Base-by-base conservation (phyloP, 2,888 invertebrate species). In the Octonoba sinensis region DNA sequence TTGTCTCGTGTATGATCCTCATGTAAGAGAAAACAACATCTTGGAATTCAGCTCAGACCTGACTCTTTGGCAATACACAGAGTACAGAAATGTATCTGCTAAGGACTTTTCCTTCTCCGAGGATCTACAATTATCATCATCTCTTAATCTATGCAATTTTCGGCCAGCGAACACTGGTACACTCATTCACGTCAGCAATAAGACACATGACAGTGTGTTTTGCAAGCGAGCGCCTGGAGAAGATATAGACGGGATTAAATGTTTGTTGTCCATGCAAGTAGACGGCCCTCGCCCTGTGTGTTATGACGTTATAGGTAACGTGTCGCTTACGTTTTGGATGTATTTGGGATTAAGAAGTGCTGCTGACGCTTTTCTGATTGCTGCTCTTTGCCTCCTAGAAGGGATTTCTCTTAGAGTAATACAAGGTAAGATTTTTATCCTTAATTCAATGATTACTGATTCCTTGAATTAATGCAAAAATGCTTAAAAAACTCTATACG, bases 311-410 rank as follows among this genome's bases (percentile, higher is more conserved):
- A 69, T 83, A 3, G 94, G 93, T 22, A 92, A 93, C 87, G 92
- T 93, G 13, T 89, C 90, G 24, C 89, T 91, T 59, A 93, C 93
- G 0, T 92, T 94, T 87, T 93, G 93, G 91, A 90, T 90, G 59
- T 95, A 95, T 87, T 89, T 93, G 54, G 87, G 92, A 13, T 56
- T 87, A 15, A 84, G 93, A 86, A 91, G 93, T 36, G 87, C 94
- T 74, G 93, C 93, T 0, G 95, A 95, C 86, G 92, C 94, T 64
- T 94, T 94, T 88, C 92, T 93, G 13, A 92, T 93, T 46, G 92
- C 94, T 0, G 93, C 92, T 0, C 89, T 86, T 3, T 84, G 85
- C 47, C 83, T 86, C 1, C 36, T 86, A 20, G 86, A 86, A 54
- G 85, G 84, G n/a, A 83, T 85, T 15, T 77, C 84, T 0, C 73